A percentile compares a stretch with the other conserved stretches of the same genome.
Conservation (phyloP, 1,140 invertebrate species). For the Drosophila virilis region DNA sequence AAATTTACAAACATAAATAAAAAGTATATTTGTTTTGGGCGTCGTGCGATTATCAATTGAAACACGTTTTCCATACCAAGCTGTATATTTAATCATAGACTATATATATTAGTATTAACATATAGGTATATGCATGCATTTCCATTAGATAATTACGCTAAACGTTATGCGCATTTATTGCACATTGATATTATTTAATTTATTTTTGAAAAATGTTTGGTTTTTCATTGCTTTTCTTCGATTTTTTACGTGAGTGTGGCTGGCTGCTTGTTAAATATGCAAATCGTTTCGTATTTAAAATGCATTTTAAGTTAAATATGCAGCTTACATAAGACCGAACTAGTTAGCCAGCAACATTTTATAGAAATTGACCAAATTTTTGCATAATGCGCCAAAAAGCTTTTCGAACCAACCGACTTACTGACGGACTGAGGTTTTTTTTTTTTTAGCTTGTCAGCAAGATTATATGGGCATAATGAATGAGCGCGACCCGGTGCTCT, state of each 20-base stretch:
- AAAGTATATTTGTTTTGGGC: neutral
- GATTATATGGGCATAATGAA: constrained; percentile 62
- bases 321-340: constrained; percentile 58
- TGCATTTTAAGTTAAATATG: constrained; percentile 72
- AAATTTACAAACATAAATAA: constrained; percentile 33
- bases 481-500: constrained; percentile 41
- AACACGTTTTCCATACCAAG: constrained; percentile 7
- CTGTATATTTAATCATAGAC: neutral
- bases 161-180: constrained; percentile 79
- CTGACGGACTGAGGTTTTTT: constrained; percentile 49
- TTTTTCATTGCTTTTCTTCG: constrained; percentile 45
- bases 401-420: constrained; percentile 10
- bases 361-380: constrained; percentile 34
- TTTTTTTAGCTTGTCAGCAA: constrained; percentile 25
- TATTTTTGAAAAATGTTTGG: constrained; percentile 1
- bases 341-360: constrained; percentile 51
- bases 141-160: constrained; percentile 69
- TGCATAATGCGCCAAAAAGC: constrained; percentile 55
- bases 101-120: constrained; percentile 22
- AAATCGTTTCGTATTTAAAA: constrained; percentile 60
- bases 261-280: constrained; percentile 63
- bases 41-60: constrained; percentile 40
- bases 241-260: constrained; percentile 7
- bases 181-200: constrained; percentile 54
- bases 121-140: constrained; percentile 31